A percentile compares a stretch with the other conserved stretches of the same genome.
Evolutionary conservation across 92 coral and sea anemone genomes (phyloP).

Genomic region (Zoanthus sociatus): DNA sequence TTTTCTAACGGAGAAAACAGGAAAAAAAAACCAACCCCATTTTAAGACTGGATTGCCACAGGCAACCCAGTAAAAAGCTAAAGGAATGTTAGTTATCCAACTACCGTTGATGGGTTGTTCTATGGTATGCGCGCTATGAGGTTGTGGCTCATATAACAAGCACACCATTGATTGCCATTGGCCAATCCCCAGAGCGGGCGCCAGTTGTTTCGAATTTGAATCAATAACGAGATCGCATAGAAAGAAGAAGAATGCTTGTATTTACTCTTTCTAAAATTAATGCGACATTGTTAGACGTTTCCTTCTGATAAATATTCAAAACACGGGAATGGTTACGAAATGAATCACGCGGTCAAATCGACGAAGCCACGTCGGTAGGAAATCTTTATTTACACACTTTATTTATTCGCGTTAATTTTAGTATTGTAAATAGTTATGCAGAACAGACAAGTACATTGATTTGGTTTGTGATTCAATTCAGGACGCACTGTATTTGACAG

Average conservation of each 20-base stretch:
- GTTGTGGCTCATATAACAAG: not conserved
- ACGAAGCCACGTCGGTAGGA: slow-evolving; percentile 21
- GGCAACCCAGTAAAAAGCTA: no score
- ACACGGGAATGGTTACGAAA: not conserved
- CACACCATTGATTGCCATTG: slow-evolving; percentile 3
- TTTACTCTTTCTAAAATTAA: not conserved
- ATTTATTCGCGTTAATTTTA: not conserved
- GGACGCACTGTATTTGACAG: slow-evolving; percentile 18
- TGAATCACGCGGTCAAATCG: slow-evolving; percentile 36
- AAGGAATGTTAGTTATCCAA: no score
- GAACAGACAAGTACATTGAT: not conserved
- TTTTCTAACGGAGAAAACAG: no score
- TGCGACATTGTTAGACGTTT: slow-evolving; percentile 2
- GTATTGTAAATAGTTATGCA: not conserved
- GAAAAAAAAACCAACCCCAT: no score
- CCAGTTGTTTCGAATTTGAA: slow-evolving; percentile 46
- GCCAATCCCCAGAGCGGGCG: slow-evolving; percentile 16
- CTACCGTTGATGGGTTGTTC: not conserved
- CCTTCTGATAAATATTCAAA: slow-evolving; percentile 37
- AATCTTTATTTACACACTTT: not conserved
- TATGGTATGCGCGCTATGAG: slow-evolving; percentile 7
- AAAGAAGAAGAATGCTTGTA: not conserved
- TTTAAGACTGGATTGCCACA: no score
- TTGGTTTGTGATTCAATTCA: not conserved
- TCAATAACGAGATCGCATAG: slow-evolving; percentile 11